These are phyloP conservation scores for Grammomys surdaster DNA, from an alignment of 2,113 vertebrate species.

Conservation along the genomic window DNA sequence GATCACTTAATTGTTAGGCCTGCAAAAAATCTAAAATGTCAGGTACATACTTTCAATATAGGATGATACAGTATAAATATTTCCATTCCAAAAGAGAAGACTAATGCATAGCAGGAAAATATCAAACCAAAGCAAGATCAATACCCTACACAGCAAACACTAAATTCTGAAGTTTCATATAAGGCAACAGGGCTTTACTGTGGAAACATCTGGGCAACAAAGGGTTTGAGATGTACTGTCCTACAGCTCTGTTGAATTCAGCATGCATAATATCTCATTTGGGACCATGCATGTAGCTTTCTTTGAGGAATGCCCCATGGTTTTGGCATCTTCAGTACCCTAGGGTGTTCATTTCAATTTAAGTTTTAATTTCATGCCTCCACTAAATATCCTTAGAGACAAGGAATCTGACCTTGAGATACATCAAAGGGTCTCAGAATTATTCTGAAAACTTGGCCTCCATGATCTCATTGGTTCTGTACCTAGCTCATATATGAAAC, in stretches of 20 bases:
- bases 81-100: background rate
- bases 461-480: background rate
- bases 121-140: background rate
- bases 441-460: background rate
- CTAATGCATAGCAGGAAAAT: background rate
- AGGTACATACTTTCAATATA: background rate
- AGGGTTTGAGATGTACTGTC: background rate
- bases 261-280: background rate
- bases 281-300: background rate
- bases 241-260: background rate
- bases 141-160: background rate
- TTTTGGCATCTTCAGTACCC: background rate
- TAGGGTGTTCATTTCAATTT: too few relatives aligned
- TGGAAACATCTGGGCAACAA: background rate
- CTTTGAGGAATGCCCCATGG: background rate
- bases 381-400: background rate
- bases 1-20: background rate
- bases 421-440: background rate
- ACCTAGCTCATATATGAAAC: background rate
- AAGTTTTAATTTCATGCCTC: background rate
- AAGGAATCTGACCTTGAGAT: background rate
- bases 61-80: background rate
- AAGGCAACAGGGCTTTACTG: too few relatives aligned
- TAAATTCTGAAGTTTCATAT: background rate
- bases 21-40: background rate